phyloP scores from a whole-genome alignment of 2,888 invertebrate species.

The Sarcophaga caerulescens region DNA sequence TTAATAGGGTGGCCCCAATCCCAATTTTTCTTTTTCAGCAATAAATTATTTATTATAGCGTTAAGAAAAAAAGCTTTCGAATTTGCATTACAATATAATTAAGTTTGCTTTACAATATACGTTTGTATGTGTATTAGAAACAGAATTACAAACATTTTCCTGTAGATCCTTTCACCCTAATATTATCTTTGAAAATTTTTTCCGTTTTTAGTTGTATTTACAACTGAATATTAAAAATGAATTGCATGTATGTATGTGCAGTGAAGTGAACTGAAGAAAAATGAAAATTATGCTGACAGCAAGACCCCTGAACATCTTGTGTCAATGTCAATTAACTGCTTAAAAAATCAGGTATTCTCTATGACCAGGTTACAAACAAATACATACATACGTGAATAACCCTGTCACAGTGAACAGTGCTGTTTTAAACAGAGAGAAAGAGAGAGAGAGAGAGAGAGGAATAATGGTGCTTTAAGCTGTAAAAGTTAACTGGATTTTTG shows the following conservation, averaged over 20 bases:
- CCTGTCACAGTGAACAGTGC: background rate
- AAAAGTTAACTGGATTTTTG: background rate
- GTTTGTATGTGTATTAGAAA: no score
- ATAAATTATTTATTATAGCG: no score
- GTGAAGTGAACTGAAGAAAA: background rate
- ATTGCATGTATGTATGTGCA: constrained; percentile 23
- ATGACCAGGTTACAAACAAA: constrained; percentile 2
- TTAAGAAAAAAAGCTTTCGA: background rate
- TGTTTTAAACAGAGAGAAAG: background rate
- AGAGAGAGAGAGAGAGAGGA: no score
- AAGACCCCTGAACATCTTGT: constrained; percentile 33
- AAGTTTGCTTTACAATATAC: background rate
- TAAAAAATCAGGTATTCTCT: background rate
- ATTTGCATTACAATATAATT: background rate
- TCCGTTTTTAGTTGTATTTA: background rate
- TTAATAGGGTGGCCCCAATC: background rate
- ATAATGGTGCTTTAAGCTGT: background rate
- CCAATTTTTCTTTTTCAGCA: background rate
- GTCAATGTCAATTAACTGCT: constrained; percentile 49
- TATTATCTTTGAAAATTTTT: background rate
- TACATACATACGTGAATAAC: background rate
- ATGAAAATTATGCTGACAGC: constrained; percentile 23
- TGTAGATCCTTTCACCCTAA: background rate
- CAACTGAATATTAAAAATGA: constrained; percentile 10
- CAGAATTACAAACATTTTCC: no score